These are phyloP conservation scores for Antrozous pallidus DNA, from an alignment of 2,797 vertebrate species.

Conservation along the genomic window DNA sequence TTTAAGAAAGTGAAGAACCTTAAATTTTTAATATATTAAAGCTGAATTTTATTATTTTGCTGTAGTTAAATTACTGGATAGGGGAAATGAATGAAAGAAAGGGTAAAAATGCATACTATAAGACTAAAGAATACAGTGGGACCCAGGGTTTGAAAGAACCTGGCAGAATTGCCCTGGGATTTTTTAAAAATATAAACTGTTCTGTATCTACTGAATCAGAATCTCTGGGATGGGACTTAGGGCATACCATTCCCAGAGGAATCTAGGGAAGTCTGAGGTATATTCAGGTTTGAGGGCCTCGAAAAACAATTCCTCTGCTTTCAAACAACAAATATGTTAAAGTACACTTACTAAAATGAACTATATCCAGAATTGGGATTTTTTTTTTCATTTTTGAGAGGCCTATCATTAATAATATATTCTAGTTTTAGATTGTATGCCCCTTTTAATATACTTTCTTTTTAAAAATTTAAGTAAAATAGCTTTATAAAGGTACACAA, in stretches of 20 bases:
- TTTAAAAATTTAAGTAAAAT: constrained; percentile 11
- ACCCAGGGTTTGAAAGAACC: not conserved
- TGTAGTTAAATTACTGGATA: not conserved
- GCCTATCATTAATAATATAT: not conserved
- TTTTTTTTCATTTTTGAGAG: not conserved
- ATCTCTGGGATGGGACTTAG: not conserved
- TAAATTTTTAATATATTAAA: constrained; percentile 5
- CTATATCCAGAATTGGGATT: not conserved
- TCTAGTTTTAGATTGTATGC: not conserved
- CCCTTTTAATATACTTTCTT: not conserved
- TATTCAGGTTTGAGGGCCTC: not conserved
- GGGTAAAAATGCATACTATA: not conserved
- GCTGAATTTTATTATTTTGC: constrained; percentile 9
- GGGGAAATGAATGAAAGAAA: not conserved
- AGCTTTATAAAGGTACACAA: not conserved
- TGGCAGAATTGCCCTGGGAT: not conserved
- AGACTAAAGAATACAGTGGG: not conserved
- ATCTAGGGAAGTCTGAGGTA: not conserved
- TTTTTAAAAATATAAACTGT: not conserved
- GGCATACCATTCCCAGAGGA: not conserved
- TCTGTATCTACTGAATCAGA: not conserved
- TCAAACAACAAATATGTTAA: constrained; percentile 32
- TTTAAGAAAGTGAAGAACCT: not conserved
- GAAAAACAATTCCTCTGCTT: not conserved
- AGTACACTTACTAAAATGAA: constrained; percentile 24